These are phyloP conservation scores for Hedya salicella DNA, from an alignment of 2,888 invertebrate genomes.

Conservation along the genomic window DNA sequence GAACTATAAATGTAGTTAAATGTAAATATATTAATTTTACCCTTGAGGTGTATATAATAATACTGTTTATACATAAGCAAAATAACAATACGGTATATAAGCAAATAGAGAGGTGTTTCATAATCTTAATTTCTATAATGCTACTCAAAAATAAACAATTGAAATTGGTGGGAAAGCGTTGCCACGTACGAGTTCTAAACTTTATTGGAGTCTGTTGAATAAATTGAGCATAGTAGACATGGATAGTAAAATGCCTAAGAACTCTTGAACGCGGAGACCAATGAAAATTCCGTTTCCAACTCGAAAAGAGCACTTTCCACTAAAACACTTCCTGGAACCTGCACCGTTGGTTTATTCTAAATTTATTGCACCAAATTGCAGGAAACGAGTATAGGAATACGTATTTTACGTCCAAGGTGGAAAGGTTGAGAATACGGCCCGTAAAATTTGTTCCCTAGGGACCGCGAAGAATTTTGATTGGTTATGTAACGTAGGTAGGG, in stretches of 20 bases:
- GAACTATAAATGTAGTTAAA: too few species aligned
- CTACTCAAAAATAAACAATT: too few species aligned
- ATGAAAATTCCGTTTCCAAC: conserved; percentile 28
- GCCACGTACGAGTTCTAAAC: background rate
- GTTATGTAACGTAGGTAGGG: conserved; percentile 26
- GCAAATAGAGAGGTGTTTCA: too few species aligned
- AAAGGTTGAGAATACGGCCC: conserved; percentile 15
- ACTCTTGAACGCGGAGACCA: conserved; percentile 13
- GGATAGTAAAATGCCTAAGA: conserved; percentile 5
- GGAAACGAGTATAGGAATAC: conserved; percentile 6
- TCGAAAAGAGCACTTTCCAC: conserved; percentile 16
- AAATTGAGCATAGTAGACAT: background rate
- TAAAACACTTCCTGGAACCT: conserved; percentile 29
- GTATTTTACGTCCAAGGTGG: conserved; percentile 4
- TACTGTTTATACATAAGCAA: too few species aligned
- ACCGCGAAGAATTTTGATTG: conserved; percentile 34
- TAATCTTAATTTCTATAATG: too few species aligned
- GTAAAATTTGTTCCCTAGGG: conserved; percentile 24
- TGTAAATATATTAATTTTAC: too few species aligned
- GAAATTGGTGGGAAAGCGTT: too few species aligned
- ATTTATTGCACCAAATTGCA: conserved; percentile 42
- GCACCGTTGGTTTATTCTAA: conserved; percentile 34
- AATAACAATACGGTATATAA: too few species aligned
- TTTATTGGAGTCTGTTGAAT: background rate
- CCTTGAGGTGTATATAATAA: too few species aligned